Percentiles rank a stretch among this genome's conserved stretches.
phyloP scores from a whole-genome alignment of 2,888 invertebrate species.

The Choreutis nemorana region DNA sequence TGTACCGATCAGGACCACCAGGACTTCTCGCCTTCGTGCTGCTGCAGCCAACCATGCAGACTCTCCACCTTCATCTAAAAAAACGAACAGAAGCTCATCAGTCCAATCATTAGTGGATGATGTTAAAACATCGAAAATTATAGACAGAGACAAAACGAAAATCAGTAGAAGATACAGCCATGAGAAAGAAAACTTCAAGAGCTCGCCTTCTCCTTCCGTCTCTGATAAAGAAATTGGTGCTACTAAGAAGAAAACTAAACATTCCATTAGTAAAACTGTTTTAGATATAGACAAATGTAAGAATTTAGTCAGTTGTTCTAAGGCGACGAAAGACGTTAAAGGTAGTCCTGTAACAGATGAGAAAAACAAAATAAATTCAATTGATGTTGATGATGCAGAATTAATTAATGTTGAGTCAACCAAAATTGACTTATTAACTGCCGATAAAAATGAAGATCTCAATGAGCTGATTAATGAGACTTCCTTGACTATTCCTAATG shows the following conservation, averaged over 20 bases:
- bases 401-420: slow-evolving; percentile 22
- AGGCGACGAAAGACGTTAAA: slow-evolving; percentile 36
- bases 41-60: slow-evolving; percentile 61
- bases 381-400: no score
- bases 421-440: slow-evolving; percentile 13
- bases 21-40: slow-evolving; percentile 75
- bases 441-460: slow-evolving; percentile 11
- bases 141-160: slow-evolving; percentile 49
- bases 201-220: slow-evolving; percentile 25
- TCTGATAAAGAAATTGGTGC: slow-evolving; percentile 55
- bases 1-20: slow-evolving; percentile 72
- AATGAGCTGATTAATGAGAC: slow-evolving; percentile 24
- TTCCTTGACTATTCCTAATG: no score
- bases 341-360: slow-evolving; percentile 28
- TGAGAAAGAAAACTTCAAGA: slow-evolving; percentile 48
- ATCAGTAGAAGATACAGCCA: slow-evolving; percentile 34
- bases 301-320: slow-evolving; percentile 48
- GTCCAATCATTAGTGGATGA: slow-evolving; percentile 47
- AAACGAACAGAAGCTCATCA: slow-evolving; percentile 49
- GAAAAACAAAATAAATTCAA: slow-evolving; percentile 21
- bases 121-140: slow-evolving; percentile 38
- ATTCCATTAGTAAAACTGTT: slow-evolving; percentile 57
- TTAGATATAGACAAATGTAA: slow-evolving; percentile 59
- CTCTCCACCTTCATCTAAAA: slow-evolving; percentile 31
- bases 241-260: slow-evolving; percentile 60